These are phyloP conservation scores for Condylura cristata DNA, from an alignment of 2,113 vertebrate genomes.

Conservation along the genomic window DNA sequence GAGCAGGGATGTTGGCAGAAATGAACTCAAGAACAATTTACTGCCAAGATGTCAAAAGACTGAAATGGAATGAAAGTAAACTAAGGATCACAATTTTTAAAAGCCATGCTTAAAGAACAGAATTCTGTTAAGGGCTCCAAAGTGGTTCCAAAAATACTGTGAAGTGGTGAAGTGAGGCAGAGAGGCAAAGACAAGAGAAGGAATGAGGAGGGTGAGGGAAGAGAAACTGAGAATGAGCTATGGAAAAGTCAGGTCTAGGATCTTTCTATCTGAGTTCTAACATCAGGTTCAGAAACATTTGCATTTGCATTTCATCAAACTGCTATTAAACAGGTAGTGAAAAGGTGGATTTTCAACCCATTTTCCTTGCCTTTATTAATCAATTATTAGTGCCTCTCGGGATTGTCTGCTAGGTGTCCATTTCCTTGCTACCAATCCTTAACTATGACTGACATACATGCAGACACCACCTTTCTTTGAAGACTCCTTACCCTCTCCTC, in stretches of 20 bases:
- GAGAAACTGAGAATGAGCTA: not conserved
- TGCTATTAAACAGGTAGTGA: not conserved
- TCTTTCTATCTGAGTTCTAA: not conserved
- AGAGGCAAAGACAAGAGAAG: not conserved
- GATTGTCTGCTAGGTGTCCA: not conserved
- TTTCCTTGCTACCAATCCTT: not conserved
- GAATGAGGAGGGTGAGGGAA: too few species aligned
- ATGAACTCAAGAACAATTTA: conserved; percentile 1
- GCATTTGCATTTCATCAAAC: not conserved
- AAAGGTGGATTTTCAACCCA: not conserved
- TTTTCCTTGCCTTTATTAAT: not conserved
- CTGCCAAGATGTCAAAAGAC: conserved; percentile 24
- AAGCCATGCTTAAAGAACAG: conserved; percentile 64
- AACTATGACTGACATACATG: not conserved
- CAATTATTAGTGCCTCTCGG: not conserved
- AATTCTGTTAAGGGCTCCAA: conserved; percentile 38
- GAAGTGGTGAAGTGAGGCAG: not conserved
- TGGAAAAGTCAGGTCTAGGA: not conserved
- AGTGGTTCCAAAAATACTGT: not conserved
- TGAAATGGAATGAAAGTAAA: conserved; percentile 75
- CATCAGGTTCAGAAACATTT: not conserved
- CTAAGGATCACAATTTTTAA: conserved; percentile 22
- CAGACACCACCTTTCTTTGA: not conserved
- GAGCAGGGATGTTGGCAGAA: rapidly evolving
- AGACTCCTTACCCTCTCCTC: not conserved